These are phyloP conservation scores for Hippolais icterina DNA, from an alignment of 2,113 vertebrate genomes.

Conservation along the genomic window DNA sequence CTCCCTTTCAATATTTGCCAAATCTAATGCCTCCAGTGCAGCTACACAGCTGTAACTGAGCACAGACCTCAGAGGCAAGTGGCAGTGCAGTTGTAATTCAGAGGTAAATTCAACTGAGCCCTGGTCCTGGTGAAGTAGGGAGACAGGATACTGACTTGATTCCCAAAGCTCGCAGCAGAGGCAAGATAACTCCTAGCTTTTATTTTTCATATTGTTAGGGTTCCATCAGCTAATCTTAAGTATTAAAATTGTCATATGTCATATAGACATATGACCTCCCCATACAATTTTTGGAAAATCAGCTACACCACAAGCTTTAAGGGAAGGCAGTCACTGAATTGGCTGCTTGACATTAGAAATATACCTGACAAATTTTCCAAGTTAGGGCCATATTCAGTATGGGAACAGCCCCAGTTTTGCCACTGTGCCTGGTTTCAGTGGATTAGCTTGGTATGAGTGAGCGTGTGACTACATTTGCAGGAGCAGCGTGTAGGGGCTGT, in stretches of 20 bases:
- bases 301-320: neutral
- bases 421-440: neutral
- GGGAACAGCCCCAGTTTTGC: neutral
- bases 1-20: neutral
- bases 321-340: neutral
- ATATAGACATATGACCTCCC: neutral
- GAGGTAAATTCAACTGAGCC: neutral
- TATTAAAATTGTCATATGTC: neutral
- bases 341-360: neutral
- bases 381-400: neutral
- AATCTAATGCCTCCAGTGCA: neutral
- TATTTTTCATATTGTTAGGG: neutral
- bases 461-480: neutral
- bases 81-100: fast-evolving
- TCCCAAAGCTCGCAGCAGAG: neutral
- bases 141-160: neutral
- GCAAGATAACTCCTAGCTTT: neutral
- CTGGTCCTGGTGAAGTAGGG: neutral
- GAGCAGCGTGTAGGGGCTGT: fast-evolving
- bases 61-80: neutral
- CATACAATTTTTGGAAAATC: neutral
- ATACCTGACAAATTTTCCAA: neutral
- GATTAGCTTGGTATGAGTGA: neutral
- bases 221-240: neutral
- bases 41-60: neutral